Evolutionary conservation across 2,888 invertebrate species (phyloP).

Genomic region (Macaria liturata): DNA sequence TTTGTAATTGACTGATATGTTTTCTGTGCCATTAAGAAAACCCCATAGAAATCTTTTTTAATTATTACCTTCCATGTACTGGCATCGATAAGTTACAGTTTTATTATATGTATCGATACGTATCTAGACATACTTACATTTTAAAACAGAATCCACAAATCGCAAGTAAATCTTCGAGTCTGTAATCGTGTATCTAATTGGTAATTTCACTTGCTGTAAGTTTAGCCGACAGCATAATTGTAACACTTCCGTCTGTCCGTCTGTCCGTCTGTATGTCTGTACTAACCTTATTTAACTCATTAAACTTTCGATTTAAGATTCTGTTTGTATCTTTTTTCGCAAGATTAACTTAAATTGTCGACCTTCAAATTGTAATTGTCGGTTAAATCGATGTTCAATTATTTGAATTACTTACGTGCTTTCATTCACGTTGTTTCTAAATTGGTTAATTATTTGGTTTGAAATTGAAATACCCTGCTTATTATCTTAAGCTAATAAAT

Average conservation of each 20-base stretch:
- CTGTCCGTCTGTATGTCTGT: slow-evolving; percentile 42
- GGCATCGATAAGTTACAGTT: too few species aligned
- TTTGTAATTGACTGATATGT: too few species aligned
- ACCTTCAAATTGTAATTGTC: slow-evolving; percentile 60
- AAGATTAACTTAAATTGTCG: slow-evolving; percentile 38
- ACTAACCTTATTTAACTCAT: slow-evolving; percentile 18
- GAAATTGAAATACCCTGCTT: too few species aligned
- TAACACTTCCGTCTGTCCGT: slow-evolving; percentile 63
- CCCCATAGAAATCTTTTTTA: too few species aligned
- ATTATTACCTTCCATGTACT: not conserved
- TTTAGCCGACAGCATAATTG: slow-evolving; percentile 70
- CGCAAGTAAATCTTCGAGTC: slow-evolving; percentile 4
- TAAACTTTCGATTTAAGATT: slow-evolving; percentile 2
- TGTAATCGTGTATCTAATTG: slow-evolving; percentile 42
- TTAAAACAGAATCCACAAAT: not conserved
- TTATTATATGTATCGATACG: too few species aligned
- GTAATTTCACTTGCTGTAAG: slow-evolving; percentile 53
- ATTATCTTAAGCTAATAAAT: too few species aligned
- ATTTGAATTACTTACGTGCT: slow-evolving; percentile 34
- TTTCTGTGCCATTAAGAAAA: too few species aligned
- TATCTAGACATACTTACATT: too few species aligned
- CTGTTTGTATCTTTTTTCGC: slow-evolving; percentile 1
- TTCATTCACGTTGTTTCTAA: too few species aligned
- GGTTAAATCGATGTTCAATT: slow-evolving; percentile 33
- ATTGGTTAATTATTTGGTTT: too few species aligned